phyloP scores from a whole-genome alignment of 2,888 invertebrate species.

The Laothoe populi region DNA sequence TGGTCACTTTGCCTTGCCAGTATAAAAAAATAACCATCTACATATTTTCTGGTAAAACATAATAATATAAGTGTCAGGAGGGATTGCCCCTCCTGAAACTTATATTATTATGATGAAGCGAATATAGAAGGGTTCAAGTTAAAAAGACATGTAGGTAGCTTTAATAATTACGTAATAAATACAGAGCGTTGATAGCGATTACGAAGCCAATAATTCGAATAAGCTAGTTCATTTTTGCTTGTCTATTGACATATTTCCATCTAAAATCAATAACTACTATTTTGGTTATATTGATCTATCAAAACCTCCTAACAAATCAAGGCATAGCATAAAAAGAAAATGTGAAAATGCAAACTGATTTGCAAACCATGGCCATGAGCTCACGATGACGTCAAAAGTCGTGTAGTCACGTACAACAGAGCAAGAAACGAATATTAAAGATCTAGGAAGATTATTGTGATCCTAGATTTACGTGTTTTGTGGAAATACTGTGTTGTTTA shows the following conservation, averaged over 20 bases:
- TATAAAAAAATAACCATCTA: no score
- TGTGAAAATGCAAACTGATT: constrained; percentile 1
- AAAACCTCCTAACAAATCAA: neutral
- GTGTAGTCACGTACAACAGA: neutral
- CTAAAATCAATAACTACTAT: neutral
- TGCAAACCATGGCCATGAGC: neutral
- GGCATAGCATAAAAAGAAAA: neutral
- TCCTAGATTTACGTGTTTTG: constrained; percentile 12
- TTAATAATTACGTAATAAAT: no score
- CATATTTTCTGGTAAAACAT: no score
- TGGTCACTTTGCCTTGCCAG: no score
- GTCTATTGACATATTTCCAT: neutral
- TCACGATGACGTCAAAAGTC: constrained; percentile 2
- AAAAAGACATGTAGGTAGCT: no score
- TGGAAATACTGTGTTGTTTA: neutral
- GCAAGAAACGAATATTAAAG: constrained; percentile 1
- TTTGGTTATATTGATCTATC: no score
- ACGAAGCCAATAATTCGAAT: neutral
- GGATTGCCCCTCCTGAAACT: no score
- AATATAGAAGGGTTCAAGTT: no score
- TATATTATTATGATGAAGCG: no score
- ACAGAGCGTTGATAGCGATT: no score
- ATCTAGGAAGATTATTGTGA: neutral
- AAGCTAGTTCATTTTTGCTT: neutral
- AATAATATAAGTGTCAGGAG: no score